Evolutionary conservation across 2,888 invertebrate species (phyloP).

Genomic region (Dynastes maya): DNA sequence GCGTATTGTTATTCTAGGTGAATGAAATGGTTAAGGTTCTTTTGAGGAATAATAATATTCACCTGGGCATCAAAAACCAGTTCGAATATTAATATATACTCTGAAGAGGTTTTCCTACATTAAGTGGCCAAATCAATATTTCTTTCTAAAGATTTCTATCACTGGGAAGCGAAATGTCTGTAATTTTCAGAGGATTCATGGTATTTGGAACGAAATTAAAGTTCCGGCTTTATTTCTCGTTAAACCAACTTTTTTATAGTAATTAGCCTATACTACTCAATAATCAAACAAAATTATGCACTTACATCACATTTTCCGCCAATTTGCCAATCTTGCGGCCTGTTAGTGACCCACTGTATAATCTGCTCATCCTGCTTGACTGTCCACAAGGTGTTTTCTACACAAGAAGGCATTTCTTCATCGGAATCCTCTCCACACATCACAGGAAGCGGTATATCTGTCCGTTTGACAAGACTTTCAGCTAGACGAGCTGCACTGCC

Average conservation of each 20-base stretch:
- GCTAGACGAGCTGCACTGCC: slow-evolving; percentile 74
- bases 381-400: slow-evolving; percentile 73
- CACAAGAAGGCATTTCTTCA: slow-evolving; percentile 51
- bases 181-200: neutral
- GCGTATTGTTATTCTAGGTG: too few relatives aligned
- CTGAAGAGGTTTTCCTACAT: neutral
- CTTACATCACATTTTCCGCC: slow-evolving; percentile 73
- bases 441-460: slow-evolving; percentile 70
- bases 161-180: too few relatives aligned
- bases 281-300: neutral
- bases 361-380: slow-evolving; percentile 76
- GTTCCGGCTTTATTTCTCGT: neutral
- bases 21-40: too few relatives aligned
- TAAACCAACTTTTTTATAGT: neutral
- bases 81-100: neutral
- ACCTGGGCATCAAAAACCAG: neutral
- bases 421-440: slow-evolving; percentile 55
- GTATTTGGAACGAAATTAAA: neutral
- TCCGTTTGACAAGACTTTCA: slow-evolving; percentile 72
- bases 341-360: slow-evolving; percentile 75
- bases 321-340: slow-evolving; percentile 78
- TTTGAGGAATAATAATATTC: neutral
- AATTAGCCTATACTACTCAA: neutral
- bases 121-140: neutral
- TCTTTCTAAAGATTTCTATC: too few relatives aligned